Base-by-base conservation (phyloP, 2,113 vertebrate genomes). In the Gobio gobio region DNA sequence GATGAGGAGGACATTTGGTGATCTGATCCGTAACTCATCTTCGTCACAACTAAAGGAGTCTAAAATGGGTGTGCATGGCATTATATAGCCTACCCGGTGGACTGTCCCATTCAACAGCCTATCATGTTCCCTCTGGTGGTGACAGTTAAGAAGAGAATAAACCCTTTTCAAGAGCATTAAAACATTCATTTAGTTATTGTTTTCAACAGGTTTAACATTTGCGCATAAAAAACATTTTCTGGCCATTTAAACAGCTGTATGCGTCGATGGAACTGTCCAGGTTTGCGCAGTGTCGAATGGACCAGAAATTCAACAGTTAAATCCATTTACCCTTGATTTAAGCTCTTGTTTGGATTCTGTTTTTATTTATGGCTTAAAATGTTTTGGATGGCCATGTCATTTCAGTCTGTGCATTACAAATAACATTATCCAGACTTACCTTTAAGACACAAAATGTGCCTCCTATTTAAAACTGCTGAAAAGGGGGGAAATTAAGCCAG, bases 1-100 rank as follows among this genome's bases (percentile, higher is more conserved):
- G 95, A 95, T 58, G 96, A 96, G 86, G 96, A 89, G 87, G 96
- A 89, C 87, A 95, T 91, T 88, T 94, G 95, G 86, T 92, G 90
- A 20, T 98, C 96, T 2, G 96, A 93, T 88, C 94, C 93, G 95
- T 95, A 96, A 90, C 94, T 97, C 97, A 97, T 97, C 92, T 89
- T 96, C 86, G 85, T 85, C 73, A 83, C 86, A 81, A 82, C 61
- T 59, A 10, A 72, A 84, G 59, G 40, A 73, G 72, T 89, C 26
- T 86, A 87, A 84, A 26, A 16, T 2, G 33, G 79, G 86, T 87
- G 89, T 89, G 64, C 79, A n/a, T 77, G 70, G 72, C 86, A 81
- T 95, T 95, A 91, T 89, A 90, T 84, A 80, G 40, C 9, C 40
- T 51, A 63, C 61, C 49, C 63, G 87, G 89, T 87, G 84, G 87